Percentiles rank a stretch among this genome's conserved stretches.
These are phyloP conservation scores for Saccostrea echinata DNA, from an alignment of 1,140 invertebrate species.

Conservation along the genomic window DNA sequence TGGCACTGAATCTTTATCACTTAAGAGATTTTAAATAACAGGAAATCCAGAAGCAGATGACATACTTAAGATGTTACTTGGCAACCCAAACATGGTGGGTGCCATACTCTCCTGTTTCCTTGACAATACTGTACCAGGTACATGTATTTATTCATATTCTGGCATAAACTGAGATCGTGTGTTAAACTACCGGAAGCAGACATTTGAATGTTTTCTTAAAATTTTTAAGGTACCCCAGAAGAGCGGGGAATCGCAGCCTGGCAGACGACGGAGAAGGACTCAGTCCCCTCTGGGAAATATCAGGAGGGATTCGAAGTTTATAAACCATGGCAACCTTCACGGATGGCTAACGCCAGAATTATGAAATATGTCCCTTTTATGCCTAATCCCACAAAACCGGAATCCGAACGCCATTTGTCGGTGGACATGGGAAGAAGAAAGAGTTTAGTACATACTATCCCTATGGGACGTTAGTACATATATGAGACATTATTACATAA, in stretches of 20 bases:
- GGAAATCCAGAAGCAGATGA: conserved; percentile 61
- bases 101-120: conserved; percentile 76
- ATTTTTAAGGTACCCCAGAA: conserved; percentile 54
- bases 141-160: not conserved
- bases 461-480: conserved; percentile 11
- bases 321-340: conserved; percentile 39
- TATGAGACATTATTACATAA: too few relatives aligned
- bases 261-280: conserved; percentile 52
- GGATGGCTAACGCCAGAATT: conserved; percentile 9
- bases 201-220: not conserved
- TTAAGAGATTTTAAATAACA: conserved; percentile 27
- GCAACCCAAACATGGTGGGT: conserved; percentile 78
- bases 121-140: conserved; percentile 79
- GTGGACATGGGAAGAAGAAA: conserved; percentile 39
- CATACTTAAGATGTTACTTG: conserved; percentile 65
- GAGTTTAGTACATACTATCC: conserved; percentile 35
- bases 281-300: not conserved
- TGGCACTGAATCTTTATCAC: not conserved
- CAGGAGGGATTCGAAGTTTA: conserved; percentile 59
- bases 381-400: conserved; percentile 32
- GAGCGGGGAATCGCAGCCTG: conserved; percentile 64
- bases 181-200: not conserved
- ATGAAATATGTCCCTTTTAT: conserved; percentile 58
- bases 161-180: not conserved
- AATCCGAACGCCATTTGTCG: conserved; percentile 15